Percentiles rank a stretch among this genome's conserved stretches.
Evolutionary conservation across 2,797 vertebrate species (phyloP).

Genomic region (Otus scops): DNA sequence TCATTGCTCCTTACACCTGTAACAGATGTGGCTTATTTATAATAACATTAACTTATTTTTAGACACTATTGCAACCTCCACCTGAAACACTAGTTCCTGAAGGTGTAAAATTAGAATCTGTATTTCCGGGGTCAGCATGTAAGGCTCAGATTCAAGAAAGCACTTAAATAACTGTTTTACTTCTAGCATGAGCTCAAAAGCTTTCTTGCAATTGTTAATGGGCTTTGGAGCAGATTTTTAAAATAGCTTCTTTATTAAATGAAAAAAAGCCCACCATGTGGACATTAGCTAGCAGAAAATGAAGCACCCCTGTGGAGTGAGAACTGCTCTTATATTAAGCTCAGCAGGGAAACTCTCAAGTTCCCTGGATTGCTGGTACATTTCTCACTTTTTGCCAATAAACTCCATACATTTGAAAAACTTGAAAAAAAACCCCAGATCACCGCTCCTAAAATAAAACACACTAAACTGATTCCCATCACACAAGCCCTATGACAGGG

Average conservation of each 20-base stretch:
- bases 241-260: neutral
- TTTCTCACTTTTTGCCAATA: conserved; percentile 31
- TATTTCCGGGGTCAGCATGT: neutral
- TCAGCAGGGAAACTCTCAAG: conserved; percentile 30
- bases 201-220: neutral
- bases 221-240: neutral
- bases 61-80: neutral
- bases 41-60: neutral
- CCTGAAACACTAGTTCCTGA: neutral
- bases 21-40: neutral
- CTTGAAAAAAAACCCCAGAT: neutral
- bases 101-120: neutral
- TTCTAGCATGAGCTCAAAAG: neutral
- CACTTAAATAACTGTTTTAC: neutral
- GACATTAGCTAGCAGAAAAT: conserved; percentile 39
- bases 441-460: neutral
- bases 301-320: neutral
- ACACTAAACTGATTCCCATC: neutral
- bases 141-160: neutral
- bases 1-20: neutral
- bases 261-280: neutral
- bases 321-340: conserved; percentile 45
- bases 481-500: neutral
- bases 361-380: neutral
- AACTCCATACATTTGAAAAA: neutral